Evolutionary conservation across 2,888 invertebrate genomes (phyloP).

Genomic region (Drosophila fulvimacula): DNA sequence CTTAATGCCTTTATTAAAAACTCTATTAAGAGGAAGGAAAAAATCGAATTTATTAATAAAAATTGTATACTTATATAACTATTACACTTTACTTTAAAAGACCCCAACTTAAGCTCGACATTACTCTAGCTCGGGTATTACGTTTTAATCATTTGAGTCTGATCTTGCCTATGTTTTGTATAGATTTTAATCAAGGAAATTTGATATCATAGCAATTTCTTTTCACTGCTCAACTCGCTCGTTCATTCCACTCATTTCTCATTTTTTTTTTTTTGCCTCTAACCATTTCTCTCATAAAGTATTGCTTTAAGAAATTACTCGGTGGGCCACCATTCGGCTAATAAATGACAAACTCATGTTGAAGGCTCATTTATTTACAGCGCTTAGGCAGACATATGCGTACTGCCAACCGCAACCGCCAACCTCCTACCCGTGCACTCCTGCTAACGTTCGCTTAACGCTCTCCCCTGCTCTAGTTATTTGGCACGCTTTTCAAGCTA

Average conservation of each 20-base stretch:
- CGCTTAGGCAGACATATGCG: constrained; percentile 67
- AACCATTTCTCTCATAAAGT: constrained; percentile 32
- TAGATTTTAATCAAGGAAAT: neutral
- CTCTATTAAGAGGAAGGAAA: too few relatives aligned
- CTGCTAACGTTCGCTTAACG: too few relatives aligned
- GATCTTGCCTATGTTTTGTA: neutral
- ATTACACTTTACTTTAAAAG: too few relatives aligned
- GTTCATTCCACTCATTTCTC: neutral
- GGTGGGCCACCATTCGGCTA: constrained; percentile 26
- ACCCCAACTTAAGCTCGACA: too few relatives aligned
- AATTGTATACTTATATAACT: too few relatives aligned
- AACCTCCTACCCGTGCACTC: neutral
- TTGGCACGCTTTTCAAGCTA: constrained; percentile 74
- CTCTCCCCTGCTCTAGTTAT: constrained; percentile 61
- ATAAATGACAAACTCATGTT: constrained; percentile 76
- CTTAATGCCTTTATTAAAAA: too few relatives aligned
- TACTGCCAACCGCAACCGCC: constrained; percentile 25
- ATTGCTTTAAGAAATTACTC: constrained; percentile 36
- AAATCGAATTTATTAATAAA: too few relatives aligned
- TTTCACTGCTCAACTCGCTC: neutral
- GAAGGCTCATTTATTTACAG: constrained; percentile 75
- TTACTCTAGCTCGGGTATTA: too few relatives aligned
- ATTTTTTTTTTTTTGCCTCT: neutral
- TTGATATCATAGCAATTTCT: too few relatives aligned
- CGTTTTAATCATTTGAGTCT: neutral